A percentile compares a stretch with the other conserved stretches of the same genome.
These are phyloP conservation scores for Sebastes iracundus DNA, from an alignment of 2,797 vertebrate genomes.

Conservation along the genomic window DNA sequence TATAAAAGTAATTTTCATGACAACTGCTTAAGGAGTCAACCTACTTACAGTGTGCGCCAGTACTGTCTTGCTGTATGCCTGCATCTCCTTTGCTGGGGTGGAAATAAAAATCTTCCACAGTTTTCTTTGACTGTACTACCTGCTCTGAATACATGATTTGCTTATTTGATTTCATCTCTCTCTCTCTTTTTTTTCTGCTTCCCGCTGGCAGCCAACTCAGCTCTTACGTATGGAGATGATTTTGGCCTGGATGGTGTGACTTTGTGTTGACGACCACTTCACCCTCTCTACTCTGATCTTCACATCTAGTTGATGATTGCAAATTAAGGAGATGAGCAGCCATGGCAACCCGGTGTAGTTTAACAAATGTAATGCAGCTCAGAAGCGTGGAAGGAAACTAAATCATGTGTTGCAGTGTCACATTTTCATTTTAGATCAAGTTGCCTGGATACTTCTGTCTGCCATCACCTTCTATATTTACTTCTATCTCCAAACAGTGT, in stretches of 20 bases:
- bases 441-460: not conserved
- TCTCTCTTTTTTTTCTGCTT: not conserved
- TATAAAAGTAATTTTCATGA: not conserved
- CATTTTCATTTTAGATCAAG: not conserved
- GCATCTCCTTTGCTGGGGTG: constrained; percentile 12
- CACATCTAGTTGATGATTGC: constrained; percentile 2
- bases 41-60: not conserved
- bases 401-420: constrained; percentile 21
- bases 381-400: not conserved
- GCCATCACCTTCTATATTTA: constrained; percentile 1
- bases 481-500: not conserved
- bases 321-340: constrained; percentile 29
- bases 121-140: not conserved
- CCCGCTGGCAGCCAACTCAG: not conserved
- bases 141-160: constrained; percentile 14
- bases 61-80: constrained; percentile 15
- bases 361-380: not conserved
- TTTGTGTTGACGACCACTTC: constrained; percentile 12
- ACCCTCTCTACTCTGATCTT: not conserved
- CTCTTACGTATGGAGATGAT: not conserved
- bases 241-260: not conserved
- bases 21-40: constrained; percentile 1
- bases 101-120: not conserved
- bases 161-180: constrained; percentile 14
- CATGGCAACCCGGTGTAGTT: not conserved